Evolutionary conservation across 2,113 vertebrate species (phyloP), one percentile per base, ranked within the genome.

Genomic region (Scalopus aquaticus): DNA sequence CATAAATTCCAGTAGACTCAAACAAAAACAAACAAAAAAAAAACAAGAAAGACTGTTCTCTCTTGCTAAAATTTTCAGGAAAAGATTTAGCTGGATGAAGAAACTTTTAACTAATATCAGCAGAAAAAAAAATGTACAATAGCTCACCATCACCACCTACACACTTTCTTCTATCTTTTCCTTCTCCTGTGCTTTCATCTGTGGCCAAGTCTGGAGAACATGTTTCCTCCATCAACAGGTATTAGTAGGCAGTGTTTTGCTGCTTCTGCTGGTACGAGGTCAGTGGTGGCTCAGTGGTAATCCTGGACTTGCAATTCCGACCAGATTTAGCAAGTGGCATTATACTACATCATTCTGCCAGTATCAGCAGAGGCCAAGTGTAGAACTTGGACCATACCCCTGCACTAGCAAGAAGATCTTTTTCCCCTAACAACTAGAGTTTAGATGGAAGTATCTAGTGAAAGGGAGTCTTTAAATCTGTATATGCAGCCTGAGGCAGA

Each of bases 391-490:
- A 60, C 22, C 35, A 82, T 3, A 7, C 3, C 9, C 3, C 13
- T 49, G 12, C 15, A 46, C 28, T 9, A 6, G 30, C 56, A 92
- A 37, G 20, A 77, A 6, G 5, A 67, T 22, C 2, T 24, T 4
- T 1, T 13, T 80, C 32, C 22, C 24, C 8, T 46, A 22, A 12
- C 22, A 46, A 35, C 11, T 74, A 15, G 26, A 58, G 37, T 49
- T 2, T 16, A 7, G 2, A 26, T 11, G 8, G 12, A 67, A 2
- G 5, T 4, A 86, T 2, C 17, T 39, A 13, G 11, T 13, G 32
- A 69, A 49, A 76, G 11, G n/a, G 44, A 87, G 32, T 64, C 54
- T 74, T 94, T 46, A 72, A 76, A 58, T 15, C n/a, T 96, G 24
- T 26, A 16, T 77, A 6, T 20, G 28, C 42, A 62, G 65, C 64